phyloP scores from a whole-genome alignment of 2,888 invertebrate genomes.

The Eudasyphora cyanicolor region DNA sequence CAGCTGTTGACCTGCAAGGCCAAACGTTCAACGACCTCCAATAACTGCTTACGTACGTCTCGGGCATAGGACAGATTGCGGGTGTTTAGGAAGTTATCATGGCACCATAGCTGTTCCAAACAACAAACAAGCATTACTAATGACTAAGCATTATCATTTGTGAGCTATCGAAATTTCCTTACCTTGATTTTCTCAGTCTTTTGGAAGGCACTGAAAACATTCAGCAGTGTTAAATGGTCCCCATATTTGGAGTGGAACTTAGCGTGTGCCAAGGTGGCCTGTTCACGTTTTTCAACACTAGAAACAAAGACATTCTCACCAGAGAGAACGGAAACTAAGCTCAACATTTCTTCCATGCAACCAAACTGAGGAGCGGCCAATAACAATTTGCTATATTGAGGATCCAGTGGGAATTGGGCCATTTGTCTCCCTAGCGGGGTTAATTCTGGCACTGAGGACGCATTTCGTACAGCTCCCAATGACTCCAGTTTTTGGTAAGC shows the following conservation, averaged over 20 bases:
- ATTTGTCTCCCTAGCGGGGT: slow-evolving; percentile 91
- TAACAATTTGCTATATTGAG: slow-evolving; percentile 90
- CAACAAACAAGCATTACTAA: too few relatives aligned
- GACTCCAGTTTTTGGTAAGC: slow-evolving; percentile 85
- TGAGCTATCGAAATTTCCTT: slow-evolving; percentile 22
- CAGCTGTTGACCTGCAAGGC: slow-evolving; percentile 85
- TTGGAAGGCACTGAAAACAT: slow-evolving; percentile 90
- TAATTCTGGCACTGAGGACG: slow-evolving; percentile 82
- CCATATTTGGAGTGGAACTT: slow-evolving; percentile 93
- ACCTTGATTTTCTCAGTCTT: slow-evolving; percentile 86
- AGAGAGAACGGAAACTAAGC: slow-evolving; percentile 92
- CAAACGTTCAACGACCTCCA: slow-evolving; percentile 85
- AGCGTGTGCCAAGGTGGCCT: slow-evolving; percentile 85
- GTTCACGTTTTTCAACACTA: slow-evolving; percentile 85
- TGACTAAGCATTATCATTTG: too few relatives aligned
- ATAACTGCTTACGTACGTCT: slow-evolving; percentile 90
- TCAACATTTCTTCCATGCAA: slow-evolving; percentile 90
- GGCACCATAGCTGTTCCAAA: slow-evolving; percentile 86
- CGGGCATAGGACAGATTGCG: slow-evolving; percentile 90
- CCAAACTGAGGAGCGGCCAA: slow-evolving; percentile 88
- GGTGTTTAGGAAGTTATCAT: slow-evolving; percentile 91
- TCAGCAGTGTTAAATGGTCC: slow-evolving; percentile 94
- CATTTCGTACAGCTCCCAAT: slow-evolving; percentile 85
- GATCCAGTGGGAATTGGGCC: slow-evolving; percentile 95
- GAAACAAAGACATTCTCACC: slow-evolving; percentile 92